Base-by-base conservation (phyloP, 2,888 invertebrate genomes). In the Candidula unifasciata region DNA sequence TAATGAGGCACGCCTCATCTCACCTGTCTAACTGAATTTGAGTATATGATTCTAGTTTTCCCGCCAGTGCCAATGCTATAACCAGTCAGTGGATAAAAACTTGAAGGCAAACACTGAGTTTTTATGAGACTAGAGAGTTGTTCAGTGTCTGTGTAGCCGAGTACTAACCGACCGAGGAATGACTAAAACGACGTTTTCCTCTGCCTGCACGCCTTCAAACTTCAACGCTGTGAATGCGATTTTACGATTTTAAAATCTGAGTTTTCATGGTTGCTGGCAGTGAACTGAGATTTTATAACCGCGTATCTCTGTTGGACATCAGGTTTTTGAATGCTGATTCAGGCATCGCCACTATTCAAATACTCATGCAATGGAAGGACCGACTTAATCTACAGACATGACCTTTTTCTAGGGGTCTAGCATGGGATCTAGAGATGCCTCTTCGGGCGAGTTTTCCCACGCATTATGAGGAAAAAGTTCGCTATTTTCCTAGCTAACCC, bases 391-490 rank as follows among this genome's bases (percentile, higher is more conserved):
- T 73, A 33, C 57, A n/a, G 60, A 60, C 10, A 8, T 64, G 27
- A 35, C 27, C 27, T 37, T 64, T 37, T 60, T 73, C 60, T 37
- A 37, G 76, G 64, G 68, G 21, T 73, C 83, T 83, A 83, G 83
- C 79, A 83, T 83, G 83, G 83, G 79, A 83, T 68, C 73, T 79
- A 78, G 83, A 79, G 44, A 83, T 83, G 83, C 83, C 79, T 73
- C 64, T 64, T 35, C 54, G 79, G 83, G 83, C 83, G 83, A 83
- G 64, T 71, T 57, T 79, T 83, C 44, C 64, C 71, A 79, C 78
- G 52, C 85, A 86, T 80, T 86, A 86, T 86, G 86, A 85, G 86
- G 86, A 77, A 74, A 82, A 83, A 74, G 80, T 77, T 73, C 80
- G 64, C 82, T 74, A 52, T 71, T 71, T 85, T 74, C 73, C 85